Evolutionary conservation across 1,140 invertebrate genomes (phyloP).

Genomic region (Polypedilum vanderplanki): DNA sequence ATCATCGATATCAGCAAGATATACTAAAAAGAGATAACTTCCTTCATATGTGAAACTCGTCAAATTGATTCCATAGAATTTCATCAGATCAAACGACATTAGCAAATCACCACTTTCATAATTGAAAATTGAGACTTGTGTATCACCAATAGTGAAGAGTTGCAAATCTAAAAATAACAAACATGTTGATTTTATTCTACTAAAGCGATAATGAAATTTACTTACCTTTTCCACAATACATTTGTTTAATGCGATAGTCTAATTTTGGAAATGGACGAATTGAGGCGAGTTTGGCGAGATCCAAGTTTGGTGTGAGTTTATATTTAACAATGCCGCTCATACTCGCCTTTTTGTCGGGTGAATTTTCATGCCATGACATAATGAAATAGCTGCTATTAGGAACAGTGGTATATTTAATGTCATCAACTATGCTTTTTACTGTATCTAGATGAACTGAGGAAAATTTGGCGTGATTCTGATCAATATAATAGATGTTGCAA

Average conservation of each 20-base stretch:
- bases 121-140: constrained; percentile 16
- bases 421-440: not conserved
- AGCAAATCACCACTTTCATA: constrained; percentile 6
- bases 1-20: not conserved
- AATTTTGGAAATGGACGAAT: constrained; percentile 19
- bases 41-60: not conserved
- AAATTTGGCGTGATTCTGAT: not conserved
- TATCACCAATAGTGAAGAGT: not conserved
- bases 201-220: not conserved
- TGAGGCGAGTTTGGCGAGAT: not conserved
- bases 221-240: constrained; percentile 8
- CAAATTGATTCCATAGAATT: not conserved
- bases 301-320: constrained; percentile 2
- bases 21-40: not conserved
- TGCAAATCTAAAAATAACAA: constrained; percentile 1
- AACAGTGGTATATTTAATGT: constrained; percentile 7
- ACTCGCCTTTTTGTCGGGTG: not conserved
- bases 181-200: not conserved
- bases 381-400: constrained; percentile 16
- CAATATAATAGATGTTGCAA: constrained; percentile 1
- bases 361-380: not conserved
- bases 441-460: constrained; percentile 16
- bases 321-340: not conserved
- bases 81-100: not conserved
- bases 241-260: not conserved